Base-by-base conservation (phyloP, 2,888 invertebrate species). In the Chymomyza fuscimana region DNA sequence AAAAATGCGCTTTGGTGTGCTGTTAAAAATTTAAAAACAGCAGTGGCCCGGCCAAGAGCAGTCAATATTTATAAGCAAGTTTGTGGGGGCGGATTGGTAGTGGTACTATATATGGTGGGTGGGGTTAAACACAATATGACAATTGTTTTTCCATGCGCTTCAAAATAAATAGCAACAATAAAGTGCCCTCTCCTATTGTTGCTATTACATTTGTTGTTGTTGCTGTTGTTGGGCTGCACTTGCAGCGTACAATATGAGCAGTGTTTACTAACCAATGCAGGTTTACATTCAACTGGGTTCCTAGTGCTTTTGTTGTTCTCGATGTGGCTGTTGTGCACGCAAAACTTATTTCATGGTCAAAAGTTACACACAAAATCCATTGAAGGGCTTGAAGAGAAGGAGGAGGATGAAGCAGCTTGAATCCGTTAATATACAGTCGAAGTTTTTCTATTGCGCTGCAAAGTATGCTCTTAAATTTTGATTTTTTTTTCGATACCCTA, bases 111-210 rank as follows among this genome's bases (percentile, higher is more conserved):
- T 36, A 5, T 16, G 9, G 32, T 4, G 22, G 54, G 10, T 16
- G 54, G 12, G 19, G 22, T n/a, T 29, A 59, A 59, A 32, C 32
- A 32, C 16, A 59, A 59, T 59, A 59, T 59, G 59, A 29, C 29
- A 29, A 59, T 59, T 59, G 54, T 54, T 54, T 54, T 54, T 54
- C 19, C 54, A 19, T 54, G 40, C 12, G 40, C 40, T 46, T 22
- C 54, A 54, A 16, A 16, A 54, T n/a, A 54, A 54, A 54, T 54
- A 54, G 4, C 54, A 54, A 54, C 54, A 54, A 19, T 54, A 54
- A 54, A 54, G 54, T 54, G 16, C 16, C 5, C 54, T 22, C 19
- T 54, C 19, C 12, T 54, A 5, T 54, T 54, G 54, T n/a, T 54
- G 54, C 54, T 51, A 51, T 51, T 51, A 16, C 15, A 5, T 15